A percentile compares a stretch with the other conserved stretches of the same genome.
phyloP scores from a whole-genome alignment of 2,113 vertebrate species.

The Hemichromis elongatus region DNA sequence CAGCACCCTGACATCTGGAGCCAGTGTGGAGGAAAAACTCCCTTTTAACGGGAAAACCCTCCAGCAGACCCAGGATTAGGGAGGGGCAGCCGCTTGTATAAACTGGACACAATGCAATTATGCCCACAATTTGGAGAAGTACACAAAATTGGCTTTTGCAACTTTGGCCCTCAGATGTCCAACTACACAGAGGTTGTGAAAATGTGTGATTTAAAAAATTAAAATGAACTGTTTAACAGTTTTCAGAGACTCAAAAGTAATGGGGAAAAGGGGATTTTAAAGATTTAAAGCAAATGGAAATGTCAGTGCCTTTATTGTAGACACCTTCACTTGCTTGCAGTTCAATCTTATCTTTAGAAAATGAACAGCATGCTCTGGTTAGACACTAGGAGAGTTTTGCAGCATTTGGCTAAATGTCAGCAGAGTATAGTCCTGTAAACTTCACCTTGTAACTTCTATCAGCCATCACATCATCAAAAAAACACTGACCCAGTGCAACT shows the following conservation, averaged over 20 bases:
- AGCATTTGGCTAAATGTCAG: not conserved
- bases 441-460: not conserved
- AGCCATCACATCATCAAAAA: not conserved
- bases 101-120: not conserved
- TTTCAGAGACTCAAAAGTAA: not conserved
- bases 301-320: not conserved
- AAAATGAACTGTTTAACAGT: too few species aligned
- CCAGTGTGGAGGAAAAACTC: too few species aligned
- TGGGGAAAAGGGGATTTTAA: fast-evolving
- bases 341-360: not conserved
- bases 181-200: not conserved
- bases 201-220: not conserved
- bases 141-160: not conserved
- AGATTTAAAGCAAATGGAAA: not conserved
- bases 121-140: slow-evolving; percentile 2
- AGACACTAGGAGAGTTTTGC: not conserved
- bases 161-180: not conserved
- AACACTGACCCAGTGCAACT: not conserved
- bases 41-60: too few species aligned
- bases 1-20: too few species aligned
- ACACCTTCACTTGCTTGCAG: not conserved
- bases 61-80: too few species aligned
- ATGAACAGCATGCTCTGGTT: not conserved
- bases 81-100: too few species aligned
- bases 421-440: not conserved